Evolutionary conservation across 2,113 vertebrate species (phyloP), one percentile per base, ranked within the genome.

Genomic region (Archilochus colubris): DNA sequence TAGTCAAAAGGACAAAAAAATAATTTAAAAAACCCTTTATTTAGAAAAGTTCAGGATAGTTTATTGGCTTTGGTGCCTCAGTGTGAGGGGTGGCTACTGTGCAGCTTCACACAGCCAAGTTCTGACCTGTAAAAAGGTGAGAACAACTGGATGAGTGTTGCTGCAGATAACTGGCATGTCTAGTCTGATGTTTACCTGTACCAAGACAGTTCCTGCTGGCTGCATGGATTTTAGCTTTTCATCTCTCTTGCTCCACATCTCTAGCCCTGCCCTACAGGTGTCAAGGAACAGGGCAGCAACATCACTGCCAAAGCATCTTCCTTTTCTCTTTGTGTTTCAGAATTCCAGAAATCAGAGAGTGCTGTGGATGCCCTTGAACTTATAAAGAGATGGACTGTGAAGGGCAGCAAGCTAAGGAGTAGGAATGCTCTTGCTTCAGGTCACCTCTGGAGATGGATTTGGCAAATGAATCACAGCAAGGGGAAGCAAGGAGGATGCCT

Each of bases 381-480:
- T 69, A 82, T 98, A 70, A 92, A 92, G 8, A 74, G 75, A n/a
- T 85, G 94, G 79, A 92, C 28, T 3, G 10, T 68, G 82, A 84
- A 93, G 88, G 80, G 93, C 43, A 40, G 94, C 50, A 62, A 91
- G 89, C 91, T 98, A 10, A 89, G 91, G 87, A 96, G 96, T 44
- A 96, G 98, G 63, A 95, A 93, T 8, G 97, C 98, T 18, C 93
- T 99, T n/a, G 99, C 98, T 31, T 97, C 98, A 1, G 93, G 97
- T 40, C 98, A 98, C 82, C 94, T 99, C 55, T 86, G 94, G 43
- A 94, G 96, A 20, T 99, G 98, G 98, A 94, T 97, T 66, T 72
- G 88, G 62, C 69, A 70, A n/a, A 92, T 81, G 74, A 92, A 79
- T 46, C 89, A 51, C 43, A 95, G 36, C 43, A 25, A 17, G 14